phyloP scores from a whole-genome alignment of 2,888 invertebrate genomes.

The Aphodius granarius region DNA sequence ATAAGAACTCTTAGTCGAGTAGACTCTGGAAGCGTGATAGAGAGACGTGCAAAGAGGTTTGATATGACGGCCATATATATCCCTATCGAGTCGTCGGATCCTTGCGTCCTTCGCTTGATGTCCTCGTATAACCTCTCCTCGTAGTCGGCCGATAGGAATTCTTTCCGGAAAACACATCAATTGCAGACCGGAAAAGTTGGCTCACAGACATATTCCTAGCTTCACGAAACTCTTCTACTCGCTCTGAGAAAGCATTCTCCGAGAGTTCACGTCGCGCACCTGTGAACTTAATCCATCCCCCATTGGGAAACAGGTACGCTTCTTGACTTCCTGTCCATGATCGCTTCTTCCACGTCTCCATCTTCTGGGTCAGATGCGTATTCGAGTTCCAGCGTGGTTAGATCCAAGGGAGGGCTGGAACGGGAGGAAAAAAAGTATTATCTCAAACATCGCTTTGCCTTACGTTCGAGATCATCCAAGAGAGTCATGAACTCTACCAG shows the following conservation, averaged over 20 bases:
- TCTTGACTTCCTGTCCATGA: neutral
- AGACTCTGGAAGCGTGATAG: slow-evolving; percentile 8
- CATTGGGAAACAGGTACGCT: slow-evolving; percentile 9
- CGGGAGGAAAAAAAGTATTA: no score
- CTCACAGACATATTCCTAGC: slow-evolving; percentile 1
- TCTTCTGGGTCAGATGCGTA: neutral
- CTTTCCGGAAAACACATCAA: slow-evolving; percentile 20
- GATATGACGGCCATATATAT: slow-evolving; percentile 25
- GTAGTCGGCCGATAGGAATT: slow-evolving; percentile 12
- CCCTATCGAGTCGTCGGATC: slow-evolving; percentile 25
- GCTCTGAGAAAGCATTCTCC: slow-evolving; percentile 17
- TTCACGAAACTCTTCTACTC: slow-evolving; percentile 14
- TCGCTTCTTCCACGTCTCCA: neutral
- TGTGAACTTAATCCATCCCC: slow-evolving; percentile 16
- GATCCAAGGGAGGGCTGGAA: neutral
- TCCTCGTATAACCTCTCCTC: slow-evolving; percentile 21
- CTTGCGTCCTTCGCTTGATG: slow-evolving; percentile 26
- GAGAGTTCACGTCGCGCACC: slow-evolving; percentile 2
- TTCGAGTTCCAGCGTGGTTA: neutral
- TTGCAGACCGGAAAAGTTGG: slow-evolving; percentile 18
- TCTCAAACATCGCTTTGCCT: neutral
- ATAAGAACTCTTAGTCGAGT: slow-evolving; percentile 13
- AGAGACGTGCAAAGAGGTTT: slow-evolving; percentile 22
- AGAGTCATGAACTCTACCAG: neutral
- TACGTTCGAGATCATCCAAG: neutral